phyloP scores from a whole-genome alignment of 2,797 vertebrate species.

The Coracias cyanogaster region DNA sequence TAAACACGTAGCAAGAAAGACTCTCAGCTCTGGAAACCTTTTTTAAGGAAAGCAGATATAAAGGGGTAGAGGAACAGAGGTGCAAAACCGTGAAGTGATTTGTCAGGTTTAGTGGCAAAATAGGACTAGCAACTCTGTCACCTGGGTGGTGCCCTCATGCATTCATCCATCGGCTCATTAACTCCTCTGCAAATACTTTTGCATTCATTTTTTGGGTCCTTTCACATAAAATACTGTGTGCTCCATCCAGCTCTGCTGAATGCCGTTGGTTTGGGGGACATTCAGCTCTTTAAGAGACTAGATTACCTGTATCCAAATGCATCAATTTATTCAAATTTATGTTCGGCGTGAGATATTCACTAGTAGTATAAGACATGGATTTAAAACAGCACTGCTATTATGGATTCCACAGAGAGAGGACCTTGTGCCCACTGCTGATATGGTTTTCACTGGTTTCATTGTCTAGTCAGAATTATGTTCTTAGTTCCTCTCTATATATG shows the following conservation, averaged over 20 bases:
- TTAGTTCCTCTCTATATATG: rapidly evolving
- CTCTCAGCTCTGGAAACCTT: neutral
- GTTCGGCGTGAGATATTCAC: neutral
- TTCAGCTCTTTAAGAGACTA: neutral
- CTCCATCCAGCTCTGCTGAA: neutral
- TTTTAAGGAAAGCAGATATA: neutral
- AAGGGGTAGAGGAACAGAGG: neutral
- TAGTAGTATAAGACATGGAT: neutral
- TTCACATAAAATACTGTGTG: neutral
- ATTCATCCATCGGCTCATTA: neutral
- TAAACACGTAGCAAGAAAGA: neutral
- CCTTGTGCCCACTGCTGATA: neutral
- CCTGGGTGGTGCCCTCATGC: neutral
- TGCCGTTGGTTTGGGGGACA: neutral
- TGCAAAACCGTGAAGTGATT: neutral
- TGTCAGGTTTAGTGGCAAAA: neutral
- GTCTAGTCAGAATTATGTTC: neutral
- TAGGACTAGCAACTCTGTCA: neutral
- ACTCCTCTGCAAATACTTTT: neutral
- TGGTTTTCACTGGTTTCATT: neutral
- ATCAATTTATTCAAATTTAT: neutral
- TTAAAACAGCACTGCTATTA: neutral
- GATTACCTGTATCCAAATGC: neutral
- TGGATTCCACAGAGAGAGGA: neutral
- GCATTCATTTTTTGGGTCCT: neutral